Evolutionary conservation across 2,888 invertebrate genomes (phyloP).

Genomic region (Parascotia fuliginaria): DNA sequence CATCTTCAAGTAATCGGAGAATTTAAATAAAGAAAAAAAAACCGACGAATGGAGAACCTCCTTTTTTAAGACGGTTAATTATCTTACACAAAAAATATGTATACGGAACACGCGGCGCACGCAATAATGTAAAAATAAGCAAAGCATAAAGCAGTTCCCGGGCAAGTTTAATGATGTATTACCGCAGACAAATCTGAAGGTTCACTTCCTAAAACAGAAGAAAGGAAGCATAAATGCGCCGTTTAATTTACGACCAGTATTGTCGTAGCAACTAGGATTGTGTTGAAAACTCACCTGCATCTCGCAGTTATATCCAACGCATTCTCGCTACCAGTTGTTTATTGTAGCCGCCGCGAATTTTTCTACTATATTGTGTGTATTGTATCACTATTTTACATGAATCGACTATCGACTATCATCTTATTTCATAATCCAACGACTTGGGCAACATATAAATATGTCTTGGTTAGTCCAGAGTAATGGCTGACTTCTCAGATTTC

Average conservation of each 20-base stretch:
- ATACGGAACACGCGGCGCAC: background rate
- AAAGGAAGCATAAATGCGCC: constrained; percentile 72
- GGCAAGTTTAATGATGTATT: constrained; percentile 53
- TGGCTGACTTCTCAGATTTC: no score
- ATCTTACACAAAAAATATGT: background rate
- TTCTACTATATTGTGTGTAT: no score
- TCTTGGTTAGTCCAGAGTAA: no score
- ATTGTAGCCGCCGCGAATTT: no score
- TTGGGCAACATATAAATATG: no score
- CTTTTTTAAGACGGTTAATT: no score
- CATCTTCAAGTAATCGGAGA: no score
- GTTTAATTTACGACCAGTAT: constrained; percentile 78
- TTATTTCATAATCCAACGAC: no score
- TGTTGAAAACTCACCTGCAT: constrained; percentile 69
- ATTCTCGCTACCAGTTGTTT: constrained; percentile 41
- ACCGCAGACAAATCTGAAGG: constrained; percentile 59
- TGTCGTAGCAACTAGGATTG: constrained; percentile 69
- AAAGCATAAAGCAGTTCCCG: constrained; percentile 27
- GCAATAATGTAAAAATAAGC: constrained; percentile 26
- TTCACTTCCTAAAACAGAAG: constrained; percentile 61
- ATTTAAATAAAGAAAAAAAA: no score
- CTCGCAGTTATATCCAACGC: constrained; percentile 46
- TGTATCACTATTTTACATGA: no score
- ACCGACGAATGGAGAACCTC: no score
- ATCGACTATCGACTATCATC: no score